phyloP scores from a whole-genome alignment of 2,113 vertebrate species.

The Dipodomys spectabilis region DNA sequence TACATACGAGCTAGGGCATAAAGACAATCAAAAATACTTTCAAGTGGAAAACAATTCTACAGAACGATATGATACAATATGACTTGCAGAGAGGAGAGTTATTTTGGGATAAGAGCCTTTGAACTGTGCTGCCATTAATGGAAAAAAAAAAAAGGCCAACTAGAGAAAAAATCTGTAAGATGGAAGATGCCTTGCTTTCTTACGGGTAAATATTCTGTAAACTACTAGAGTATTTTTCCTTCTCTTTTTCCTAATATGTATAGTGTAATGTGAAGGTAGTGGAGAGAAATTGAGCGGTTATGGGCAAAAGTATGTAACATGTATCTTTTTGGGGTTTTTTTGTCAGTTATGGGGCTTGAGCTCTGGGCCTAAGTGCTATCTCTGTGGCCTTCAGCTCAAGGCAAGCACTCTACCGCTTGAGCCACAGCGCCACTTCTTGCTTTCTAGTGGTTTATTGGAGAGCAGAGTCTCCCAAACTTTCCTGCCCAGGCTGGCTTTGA shows the following conservation, averaged over 20 bases:
- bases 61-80: neutral
- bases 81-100: neutral
- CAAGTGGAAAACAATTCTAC: neutral
- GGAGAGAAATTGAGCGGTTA: neutral
- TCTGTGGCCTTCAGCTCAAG: too few species aligned
- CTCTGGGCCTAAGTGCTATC: too few species aligned
- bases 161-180: neutral
- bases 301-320: neutral
- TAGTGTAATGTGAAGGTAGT: neutral
- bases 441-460: too few species aligned
- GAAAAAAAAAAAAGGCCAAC: neutral
- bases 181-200: neutral
- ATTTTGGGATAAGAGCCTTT: constrained; percentile 1
- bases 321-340: too few species aligned
- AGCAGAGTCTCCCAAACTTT: too few species aligned
- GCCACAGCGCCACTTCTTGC: too few species aligned
- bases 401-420: too few species aligned
- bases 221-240: neutral
- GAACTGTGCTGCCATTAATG: neutral
- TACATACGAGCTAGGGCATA: neutral
- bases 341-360: too few species aligned
- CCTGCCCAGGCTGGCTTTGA: too few species aligned
- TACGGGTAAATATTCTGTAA: neutral
- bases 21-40: constrained; percentile 13
- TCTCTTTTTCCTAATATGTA: neutral